A percentile compares a stretch with the other conserved stretches of the same genome.
These are phyloP conservation scores for Suncus etruscus DNA, from an alignment of 2,113 vertebrate genomes.

Conservation along the genomic window DNA sequence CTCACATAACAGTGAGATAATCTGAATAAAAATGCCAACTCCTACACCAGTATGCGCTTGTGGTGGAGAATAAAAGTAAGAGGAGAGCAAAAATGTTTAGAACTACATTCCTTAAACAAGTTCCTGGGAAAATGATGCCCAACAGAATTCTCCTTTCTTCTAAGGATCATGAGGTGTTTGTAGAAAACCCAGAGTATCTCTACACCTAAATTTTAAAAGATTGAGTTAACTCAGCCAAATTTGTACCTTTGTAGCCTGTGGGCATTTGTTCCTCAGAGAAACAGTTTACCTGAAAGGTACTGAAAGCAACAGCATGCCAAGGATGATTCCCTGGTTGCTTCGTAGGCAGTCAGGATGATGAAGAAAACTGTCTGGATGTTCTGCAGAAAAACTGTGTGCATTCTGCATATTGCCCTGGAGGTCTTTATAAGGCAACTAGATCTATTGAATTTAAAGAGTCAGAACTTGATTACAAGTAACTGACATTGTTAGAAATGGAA, in stretches of 20 bases:
- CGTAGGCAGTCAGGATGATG: background rate
- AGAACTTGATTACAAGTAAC: background rate
- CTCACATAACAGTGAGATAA: background rate
- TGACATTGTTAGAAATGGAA: constrained; percentile 3
- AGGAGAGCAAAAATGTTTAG: background rate
- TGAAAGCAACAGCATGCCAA: background rate
- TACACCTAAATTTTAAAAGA: background rate
- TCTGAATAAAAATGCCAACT: background rate
- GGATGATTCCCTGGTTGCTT: background rate
- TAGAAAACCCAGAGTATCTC: background rate
- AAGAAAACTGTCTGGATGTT: background rate
- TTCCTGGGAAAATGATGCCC: too few species aligned
- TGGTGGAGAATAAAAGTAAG: background rate
- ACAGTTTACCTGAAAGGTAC: background rate
- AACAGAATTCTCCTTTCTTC: background rate
- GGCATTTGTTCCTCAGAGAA: background rate
- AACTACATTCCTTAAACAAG: background rate
- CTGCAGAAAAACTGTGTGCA: background rate
- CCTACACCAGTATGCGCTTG: background rate
- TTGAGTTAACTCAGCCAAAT: background rate
- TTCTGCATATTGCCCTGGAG: background rate
- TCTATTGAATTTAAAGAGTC: background rate
- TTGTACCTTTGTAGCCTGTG: background rate
- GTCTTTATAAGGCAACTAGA: background rate
- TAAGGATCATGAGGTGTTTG: background rate